Percentiles rank a stretch among this genome's conserved stretches.
Evolutionary conservation across 2,888 invertebrate species (phyloP).

Genomic region (Acanthosepion lycidas): DNA sequence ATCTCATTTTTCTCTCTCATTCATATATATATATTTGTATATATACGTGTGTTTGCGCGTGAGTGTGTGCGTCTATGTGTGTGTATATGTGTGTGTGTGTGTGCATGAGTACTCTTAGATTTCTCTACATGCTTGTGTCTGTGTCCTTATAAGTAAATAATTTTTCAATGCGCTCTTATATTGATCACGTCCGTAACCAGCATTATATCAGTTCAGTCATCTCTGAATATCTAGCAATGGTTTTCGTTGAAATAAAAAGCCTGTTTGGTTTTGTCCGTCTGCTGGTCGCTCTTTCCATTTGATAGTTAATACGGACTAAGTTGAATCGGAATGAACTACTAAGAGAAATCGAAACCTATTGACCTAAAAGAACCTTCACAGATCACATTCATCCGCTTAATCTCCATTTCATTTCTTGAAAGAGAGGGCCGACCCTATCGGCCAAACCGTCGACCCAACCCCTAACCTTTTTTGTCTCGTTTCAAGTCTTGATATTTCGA

Average conservation of each 20-base stretch:
- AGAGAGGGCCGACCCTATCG: not conserved
- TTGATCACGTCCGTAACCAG: no score
- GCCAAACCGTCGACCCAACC: not conserved
- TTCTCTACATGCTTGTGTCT: not conserved
- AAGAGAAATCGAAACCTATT: constrained; percentile 13
- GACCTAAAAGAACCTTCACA: not conserved
- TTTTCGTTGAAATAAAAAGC: no score
- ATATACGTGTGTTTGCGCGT: no score
- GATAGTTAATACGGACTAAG: not conserved
- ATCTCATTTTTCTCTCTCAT: no score
- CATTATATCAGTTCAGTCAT: no score
- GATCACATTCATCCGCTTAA: not conserved
- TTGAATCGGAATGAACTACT: not conserved
- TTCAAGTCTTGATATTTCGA: not conserved
- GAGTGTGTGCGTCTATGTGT: no score
- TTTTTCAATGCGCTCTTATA: no score
- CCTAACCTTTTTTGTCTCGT: not conserved
- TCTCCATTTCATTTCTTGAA: not conserved
- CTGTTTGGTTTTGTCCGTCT: no score
- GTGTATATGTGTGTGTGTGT: no score
- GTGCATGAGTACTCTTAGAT: not conserved
- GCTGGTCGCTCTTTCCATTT: no score
- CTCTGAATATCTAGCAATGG: no score
- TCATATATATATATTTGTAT: no score
- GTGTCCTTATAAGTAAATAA: not conserved